Evolutionary conservation across 2,888 invertebrate genomes (phyloP).

Genomic region (Cepaea hortensis): DNA sequence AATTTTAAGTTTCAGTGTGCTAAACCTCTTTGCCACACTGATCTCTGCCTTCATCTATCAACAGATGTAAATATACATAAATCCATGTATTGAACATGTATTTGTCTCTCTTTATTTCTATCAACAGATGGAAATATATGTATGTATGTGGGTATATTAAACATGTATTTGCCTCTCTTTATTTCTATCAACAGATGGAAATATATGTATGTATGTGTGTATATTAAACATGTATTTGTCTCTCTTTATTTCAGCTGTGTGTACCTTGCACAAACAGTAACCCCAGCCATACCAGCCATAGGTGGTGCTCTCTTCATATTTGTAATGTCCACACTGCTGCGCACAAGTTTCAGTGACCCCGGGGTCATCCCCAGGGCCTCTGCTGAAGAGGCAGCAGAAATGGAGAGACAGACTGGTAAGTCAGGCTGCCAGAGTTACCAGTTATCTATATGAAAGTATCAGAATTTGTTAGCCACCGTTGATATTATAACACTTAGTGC

Average conservation of each 20-base stretch:
- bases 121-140: too few species aligned
- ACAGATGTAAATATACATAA: too few species aligned
- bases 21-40: too few species aligned
- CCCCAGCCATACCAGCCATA: conserved; percentile 92
- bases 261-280: conserved; percentile 90
- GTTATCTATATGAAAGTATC: not conserved
- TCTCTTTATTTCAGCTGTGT: conserved; percentile 84
- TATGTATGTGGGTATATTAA: too few species aligned
- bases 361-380: conserved; percentile 92
- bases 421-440: not conserved
- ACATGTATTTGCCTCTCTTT: not conserved
- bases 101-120: too few species aligned
- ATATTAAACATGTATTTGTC: not conserved
- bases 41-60: too few species aligned
- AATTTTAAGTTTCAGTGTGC: too few species aligned
- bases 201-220: too few species aligned
- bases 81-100: too few species aligned
- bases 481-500: too few species aligned
- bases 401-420: conserved; percentile 91
- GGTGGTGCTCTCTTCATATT: conserved; percentile 92
- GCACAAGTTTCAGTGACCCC: conserved; percentile 94
- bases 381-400: conserved; percentile 90
- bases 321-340: conserved; percentile 94
- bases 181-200: too few species aligned
- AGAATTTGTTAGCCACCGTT: too few species aligned